Percentiles rank a stretch among this genome's conserved stretches.
phyloP scores from a whole-genome alignment of 2,888 invertebrate genomes.

The Cheilosia grossa region DNA sequence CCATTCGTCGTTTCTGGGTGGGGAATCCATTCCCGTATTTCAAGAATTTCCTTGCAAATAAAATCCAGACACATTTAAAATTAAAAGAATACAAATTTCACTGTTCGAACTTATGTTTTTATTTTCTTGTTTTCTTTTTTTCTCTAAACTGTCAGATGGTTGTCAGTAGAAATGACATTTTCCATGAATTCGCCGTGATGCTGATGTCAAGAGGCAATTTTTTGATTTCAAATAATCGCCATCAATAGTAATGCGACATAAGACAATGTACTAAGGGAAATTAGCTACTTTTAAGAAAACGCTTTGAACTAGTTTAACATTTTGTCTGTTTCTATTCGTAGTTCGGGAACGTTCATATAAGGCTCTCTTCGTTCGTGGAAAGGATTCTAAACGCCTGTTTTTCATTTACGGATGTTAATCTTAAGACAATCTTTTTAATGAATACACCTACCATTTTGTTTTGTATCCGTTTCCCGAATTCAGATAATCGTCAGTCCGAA shows the following conservation, averaged over 20 bases:
- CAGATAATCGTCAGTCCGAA: too few species aligned
- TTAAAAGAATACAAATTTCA: slow-evolving; percentile 55
- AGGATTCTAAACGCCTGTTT: too few species aligned
- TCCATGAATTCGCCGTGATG: slow-evolving; percentile 3
- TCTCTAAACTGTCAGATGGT: slow-evolving; percentile 32
- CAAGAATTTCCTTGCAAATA: slow-evolving; percentile 31
- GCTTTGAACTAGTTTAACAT: too few species aligned
- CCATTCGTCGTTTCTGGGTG: slow-evolving; percentile 91
- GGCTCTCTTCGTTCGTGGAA: too few species aligned
- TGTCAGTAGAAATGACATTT: slow-evolving; percentile 26
- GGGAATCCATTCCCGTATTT: slow-evolving; percentile 79
- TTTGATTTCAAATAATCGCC: background rate
- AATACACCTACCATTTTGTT: too few species aligned
- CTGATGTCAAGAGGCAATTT: background rate
- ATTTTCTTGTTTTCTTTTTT: slow-evolving; percentile 56
- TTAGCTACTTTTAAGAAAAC: too few species aligned
- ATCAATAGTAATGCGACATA: background rate
- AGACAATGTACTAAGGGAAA: too few species aligned
- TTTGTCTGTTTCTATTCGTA: too few species aligned
- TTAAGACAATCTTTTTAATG: too few species aligned
- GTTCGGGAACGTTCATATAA: too few species aligned
- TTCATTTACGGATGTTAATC: too few species aligned
- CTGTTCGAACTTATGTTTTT: slow-evolving; percentile 66
- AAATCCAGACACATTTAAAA: slow-evolving; percentile 66
- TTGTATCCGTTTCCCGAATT: too few species aligned